Evolutionary conservation across 2,888 invertebrate species (phyloP).

Genomic region (Melanostoma scalare): DNA sequence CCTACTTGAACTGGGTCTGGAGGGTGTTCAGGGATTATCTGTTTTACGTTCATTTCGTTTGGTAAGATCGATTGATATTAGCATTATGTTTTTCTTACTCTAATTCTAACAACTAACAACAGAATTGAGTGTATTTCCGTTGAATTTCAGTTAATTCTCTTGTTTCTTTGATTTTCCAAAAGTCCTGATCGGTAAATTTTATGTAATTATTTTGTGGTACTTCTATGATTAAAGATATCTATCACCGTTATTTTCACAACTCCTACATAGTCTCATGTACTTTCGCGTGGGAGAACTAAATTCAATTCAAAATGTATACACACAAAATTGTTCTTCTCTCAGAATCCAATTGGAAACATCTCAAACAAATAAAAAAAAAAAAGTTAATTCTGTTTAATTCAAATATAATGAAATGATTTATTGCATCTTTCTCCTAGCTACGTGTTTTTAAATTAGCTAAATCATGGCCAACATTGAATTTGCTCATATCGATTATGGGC

Average conservation of each 20-base stretch:
- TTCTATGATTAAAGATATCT: slow-evolving; percentile 13
- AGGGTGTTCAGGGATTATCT: slow-evolving; percentile 97
- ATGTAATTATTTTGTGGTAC: background rate
- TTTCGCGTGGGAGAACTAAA: slow-evolving; percentile 6
- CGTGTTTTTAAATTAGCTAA: slow-evolving; percentile 99
- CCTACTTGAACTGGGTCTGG: slow-evolving; percentile 94
- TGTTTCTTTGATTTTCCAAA: slow-evolving; percentile 4
- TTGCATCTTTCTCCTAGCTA: slow-evolving; percentile 85
- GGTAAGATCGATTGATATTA: slow-evolving; percentile 85
- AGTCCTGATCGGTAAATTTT: slow-evolving; percentile 5
- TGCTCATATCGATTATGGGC: slow-evolving; percentile 99
- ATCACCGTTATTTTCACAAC: background rate
- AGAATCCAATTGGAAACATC: slow-evolving; percentile 2
- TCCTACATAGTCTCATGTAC: background rate
- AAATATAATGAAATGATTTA: slow-evolving; percentile 38
- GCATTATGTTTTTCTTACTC: background rate
- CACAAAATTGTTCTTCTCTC: background rate
- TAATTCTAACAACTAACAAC: background rate
- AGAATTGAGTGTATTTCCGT: slow-evolving; percentile 35
- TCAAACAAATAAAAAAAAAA: slow-evolving; percentile 23
- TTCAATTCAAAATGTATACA: background rate
- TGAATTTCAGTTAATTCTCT: slow-evolving; percentile 1
- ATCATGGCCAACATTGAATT: slow-evolving; percentile 99
- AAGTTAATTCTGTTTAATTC: slow-evolving; percentile 16
- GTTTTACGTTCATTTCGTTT: slow-evolving; percentile 98